Conservation (phyloP, 2,113 vertebrate genomes). For the Scytalopus superciliaris region DNA sequence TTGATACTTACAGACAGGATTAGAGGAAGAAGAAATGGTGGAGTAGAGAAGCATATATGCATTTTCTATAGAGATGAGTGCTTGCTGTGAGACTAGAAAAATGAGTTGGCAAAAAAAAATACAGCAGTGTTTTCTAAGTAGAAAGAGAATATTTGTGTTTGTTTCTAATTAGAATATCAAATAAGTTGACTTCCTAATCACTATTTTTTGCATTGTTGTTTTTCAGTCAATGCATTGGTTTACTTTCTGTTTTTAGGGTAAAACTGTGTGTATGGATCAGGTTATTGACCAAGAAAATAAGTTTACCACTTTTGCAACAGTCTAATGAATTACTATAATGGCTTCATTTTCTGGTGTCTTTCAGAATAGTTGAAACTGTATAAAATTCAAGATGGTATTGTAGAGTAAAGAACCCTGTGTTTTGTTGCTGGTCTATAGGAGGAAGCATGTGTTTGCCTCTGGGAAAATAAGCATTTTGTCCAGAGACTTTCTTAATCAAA, state of each 20-base stretch:
- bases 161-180: not conserved
- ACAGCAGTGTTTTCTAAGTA: not conserved
- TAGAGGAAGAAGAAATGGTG: not conserved
- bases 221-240: not conserved
- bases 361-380: not conserved
- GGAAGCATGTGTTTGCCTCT: slow-evolving; percentile 15
- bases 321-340: not conserved
- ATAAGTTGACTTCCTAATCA: not conserved
- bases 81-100: not conserved
- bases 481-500: not conserved
- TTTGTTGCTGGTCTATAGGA: slow-evolving; percentile 15
- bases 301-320: not conserved
- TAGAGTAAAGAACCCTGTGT: not conserved
- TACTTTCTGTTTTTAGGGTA: not conserved
- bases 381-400: not conserved
- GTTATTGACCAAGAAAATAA: not conserved
- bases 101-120: not conserved
- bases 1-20: not conserved
- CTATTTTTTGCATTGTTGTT: not conserved
- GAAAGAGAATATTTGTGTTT: not conserved
- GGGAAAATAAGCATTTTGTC: slow-evolving; percentile 19
- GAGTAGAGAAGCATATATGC: not conserved
- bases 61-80: not conserved
- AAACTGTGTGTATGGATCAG: not conserved
- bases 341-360: not conserved